phyloP scores from a whole-genome alignment of 2,797 vertebrate genomes.

The Tarsius wallacei region DNA sequence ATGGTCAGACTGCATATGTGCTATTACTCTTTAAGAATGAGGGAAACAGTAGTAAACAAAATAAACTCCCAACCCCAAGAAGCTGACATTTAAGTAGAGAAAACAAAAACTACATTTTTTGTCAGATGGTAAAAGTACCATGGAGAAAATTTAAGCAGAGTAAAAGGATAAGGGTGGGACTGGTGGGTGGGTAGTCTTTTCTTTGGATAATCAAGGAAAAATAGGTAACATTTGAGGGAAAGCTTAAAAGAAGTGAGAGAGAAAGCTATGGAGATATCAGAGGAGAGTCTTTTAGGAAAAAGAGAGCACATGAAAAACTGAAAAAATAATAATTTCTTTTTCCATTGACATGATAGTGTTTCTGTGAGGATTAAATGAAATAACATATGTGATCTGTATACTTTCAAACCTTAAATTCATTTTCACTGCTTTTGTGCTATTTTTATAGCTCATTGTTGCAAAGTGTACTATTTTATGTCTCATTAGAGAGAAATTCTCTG shows the following conservation, averaged over 20 bases:
- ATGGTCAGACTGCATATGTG: neutral
- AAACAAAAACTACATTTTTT: neutral
- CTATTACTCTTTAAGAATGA: neutral
- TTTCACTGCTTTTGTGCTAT: neutral
- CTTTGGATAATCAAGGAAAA: neutral
- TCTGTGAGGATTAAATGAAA: neutral
- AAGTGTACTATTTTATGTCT: conserved; percentile 58
- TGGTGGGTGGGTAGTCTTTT: neutral
- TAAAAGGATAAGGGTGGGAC: neutral
- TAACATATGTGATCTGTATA: neutral
- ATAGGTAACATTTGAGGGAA: neutral
- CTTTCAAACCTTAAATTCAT: conserved; percentile 8
- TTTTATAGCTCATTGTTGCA: conserved; percentile 45
- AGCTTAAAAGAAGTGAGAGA: neutral
- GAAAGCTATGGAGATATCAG: neutral
- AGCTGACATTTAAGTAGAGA: neutral
- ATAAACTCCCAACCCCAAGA: neutral
- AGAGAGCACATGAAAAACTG: neutral
- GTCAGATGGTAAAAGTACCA: neutral
- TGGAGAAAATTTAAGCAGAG: neutral
- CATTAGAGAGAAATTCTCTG: conserved; percentile 20
- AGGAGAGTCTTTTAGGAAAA: conserved; percentile 15
- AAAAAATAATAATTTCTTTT: neutral
- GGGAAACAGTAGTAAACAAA: neutral
- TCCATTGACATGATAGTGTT: neutral